These are phyloP conservation scores for Heliconius aoede DNA, from an alignment of 2,888 invertebrate genomes.

Conservation along the genomic window DNA sequence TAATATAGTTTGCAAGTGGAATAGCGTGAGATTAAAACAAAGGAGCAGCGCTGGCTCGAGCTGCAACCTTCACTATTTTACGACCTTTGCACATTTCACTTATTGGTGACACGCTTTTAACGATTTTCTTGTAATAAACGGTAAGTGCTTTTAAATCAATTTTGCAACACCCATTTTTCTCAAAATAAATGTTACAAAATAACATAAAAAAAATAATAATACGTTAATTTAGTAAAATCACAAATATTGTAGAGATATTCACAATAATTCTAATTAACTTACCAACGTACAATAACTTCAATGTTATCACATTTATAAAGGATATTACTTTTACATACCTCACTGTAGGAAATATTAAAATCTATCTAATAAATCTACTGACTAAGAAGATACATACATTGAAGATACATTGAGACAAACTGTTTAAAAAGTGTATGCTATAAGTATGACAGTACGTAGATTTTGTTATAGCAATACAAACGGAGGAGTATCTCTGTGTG, in stretches of 20 bases:
- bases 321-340: neutral
- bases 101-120: constrained; percentile 43
- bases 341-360: neutral
- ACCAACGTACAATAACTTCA: neutral
- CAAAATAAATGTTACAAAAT: neutral
- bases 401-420: neutral
- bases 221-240: no score
- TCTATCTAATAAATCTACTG: no score
- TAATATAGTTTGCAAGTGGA: constrained; percentile 7
- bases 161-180: neutral
- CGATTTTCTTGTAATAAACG: neutral
- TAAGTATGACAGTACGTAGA: neutral
- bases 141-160: neutral
- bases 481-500: neutral
- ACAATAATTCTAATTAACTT: no score
- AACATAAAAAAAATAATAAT: neutral
- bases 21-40: constrained; percentile 22
- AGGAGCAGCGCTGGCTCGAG: constrained; percentile 22
- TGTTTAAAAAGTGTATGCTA: neutral
- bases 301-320: neutral
- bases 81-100: constrained; percentile 51
- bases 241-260: no score
- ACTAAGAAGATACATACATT: no score
- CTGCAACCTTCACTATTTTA: constrained; percentile 46
- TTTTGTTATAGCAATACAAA: neutral